These are phyloP conservation scores for Telmatherina bonti DNA, from an alignment of 2,797 vertebrate species.

Conservation along the genomic window DNA sequence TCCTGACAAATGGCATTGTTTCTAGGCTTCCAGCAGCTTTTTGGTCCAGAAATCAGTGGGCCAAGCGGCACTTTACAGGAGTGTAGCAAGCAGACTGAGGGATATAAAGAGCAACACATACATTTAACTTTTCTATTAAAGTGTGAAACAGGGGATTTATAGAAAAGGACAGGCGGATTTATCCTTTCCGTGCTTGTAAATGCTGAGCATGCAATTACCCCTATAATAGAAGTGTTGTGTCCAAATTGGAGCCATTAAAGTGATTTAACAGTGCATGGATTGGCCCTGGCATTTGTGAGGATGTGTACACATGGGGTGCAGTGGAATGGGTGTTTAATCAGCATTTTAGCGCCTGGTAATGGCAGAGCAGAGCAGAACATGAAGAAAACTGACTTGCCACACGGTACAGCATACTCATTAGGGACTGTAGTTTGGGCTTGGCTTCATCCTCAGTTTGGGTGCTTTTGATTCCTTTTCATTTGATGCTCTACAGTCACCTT, in stretches of 20 bases:
- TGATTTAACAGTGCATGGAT: conserved; percentile 89
- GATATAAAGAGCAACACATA: conserved; percentile 79
- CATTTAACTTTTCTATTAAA: conserved; percentile 84
- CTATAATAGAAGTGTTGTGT: conserved; percentile 88
- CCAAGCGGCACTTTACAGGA: conserved; percentile 73
- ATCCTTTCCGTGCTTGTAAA: conserved; percentile 87
- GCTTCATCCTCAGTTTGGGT: conserved; percentile 51
- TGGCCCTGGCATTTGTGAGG: conserved; percentile 87
- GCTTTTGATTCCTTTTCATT: conserved; percentile 37
- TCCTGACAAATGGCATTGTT: conserved; percentile 73
- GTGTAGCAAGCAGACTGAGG: conserved; percentile 65
- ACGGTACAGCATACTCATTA: conserved; percentile 77
- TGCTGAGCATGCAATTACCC: conserved; percentile 89
- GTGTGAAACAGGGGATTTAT: conserved; percentile 83
- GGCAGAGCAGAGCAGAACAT: conserved; percentile 65
- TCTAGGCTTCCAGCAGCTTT: conserved; percentile 63
- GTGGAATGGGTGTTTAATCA: conserved; percentile 85
- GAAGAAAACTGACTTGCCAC: conserved; percentile 72
- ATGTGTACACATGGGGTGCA: conserved; percentile 86
- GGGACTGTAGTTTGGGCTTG: conserved; percentile 59
- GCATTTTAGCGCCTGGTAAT: conserved; percentile 82
- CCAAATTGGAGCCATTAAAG: conserved; percentile 89
- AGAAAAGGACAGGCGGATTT: conserved; percentile 87
- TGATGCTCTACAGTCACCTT: conserved; percentile 14
- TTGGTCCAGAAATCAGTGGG: conserved; percentile 59